Conservation (phyloP, 1,140 invertebrate species). For the Zaprionus nigranus region DNA sequence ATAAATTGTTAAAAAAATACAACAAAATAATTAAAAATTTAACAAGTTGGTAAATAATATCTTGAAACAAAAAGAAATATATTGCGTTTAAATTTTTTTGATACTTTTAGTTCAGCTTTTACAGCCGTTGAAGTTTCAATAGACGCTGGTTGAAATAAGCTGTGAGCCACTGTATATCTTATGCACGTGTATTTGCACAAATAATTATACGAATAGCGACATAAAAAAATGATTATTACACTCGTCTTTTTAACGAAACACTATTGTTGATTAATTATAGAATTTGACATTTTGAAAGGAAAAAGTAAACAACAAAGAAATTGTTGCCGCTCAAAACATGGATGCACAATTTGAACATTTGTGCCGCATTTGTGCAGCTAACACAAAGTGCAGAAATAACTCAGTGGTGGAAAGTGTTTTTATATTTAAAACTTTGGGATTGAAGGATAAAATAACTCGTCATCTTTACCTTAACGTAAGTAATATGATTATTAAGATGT, state of each 20-base stretch:
- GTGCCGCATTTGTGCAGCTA: conserved; percentile 77
- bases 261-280: background rate
- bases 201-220: background rate
- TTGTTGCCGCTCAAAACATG: conserved; percentile 32
- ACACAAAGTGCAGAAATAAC: conserved; percentile 78
- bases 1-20: too few relatives aligned
- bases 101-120: too few relatives aligned
- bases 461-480: conserved; percentile 75
- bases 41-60: too few relatives aligned
- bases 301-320: background rate
- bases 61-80: too few relatives aligned
- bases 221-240: background rate
- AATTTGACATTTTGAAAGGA: conserved; percentile 1
- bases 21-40: too few relatives aligned
- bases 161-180: conserved; percentile 1
- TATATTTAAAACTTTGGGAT: conserved; percentile 72
- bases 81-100: too few relatives aligned
- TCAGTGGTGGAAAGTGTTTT: conserved; percentile 78
- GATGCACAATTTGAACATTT: conserved; percentile 76
- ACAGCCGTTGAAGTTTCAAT: too few relatives aligned
- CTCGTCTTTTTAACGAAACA: background rate
- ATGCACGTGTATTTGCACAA: background rate
- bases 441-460: conserved; percentile 77
- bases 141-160: too few relatives aligned
- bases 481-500: conserved; percentile 17